Conservation (phyloP, 2,113 vertebrate species). For the Python bivittatus region DNA sequence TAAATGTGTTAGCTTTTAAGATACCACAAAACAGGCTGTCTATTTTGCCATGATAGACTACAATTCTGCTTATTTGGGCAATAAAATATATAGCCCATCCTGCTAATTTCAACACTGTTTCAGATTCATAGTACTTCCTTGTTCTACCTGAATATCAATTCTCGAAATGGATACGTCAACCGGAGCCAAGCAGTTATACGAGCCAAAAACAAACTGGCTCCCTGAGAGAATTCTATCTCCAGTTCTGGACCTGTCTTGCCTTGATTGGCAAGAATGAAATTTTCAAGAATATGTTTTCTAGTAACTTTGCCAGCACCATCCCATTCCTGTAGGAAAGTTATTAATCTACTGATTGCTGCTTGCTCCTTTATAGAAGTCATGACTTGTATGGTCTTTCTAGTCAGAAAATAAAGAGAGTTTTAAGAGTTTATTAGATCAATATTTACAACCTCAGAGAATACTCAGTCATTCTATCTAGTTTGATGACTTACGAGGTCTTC, state of each 20-base stretch:
- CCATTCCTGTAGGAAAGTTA: slow-evolving; percentile 81
- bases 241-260: slow-evolving; percentile 81
- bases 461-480: too few relatives aligned
- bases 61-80: neutral
- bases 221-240: slow-evolving; percentile 83
- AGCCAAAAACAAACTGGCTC: slow-evolving; percentile 83
- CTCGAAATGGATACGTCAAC: slow-evolving; percentile 78
- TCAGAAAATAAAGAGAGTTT: slow-evolving; percentile 25
- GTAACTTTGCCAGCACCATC: slow-evolving; percentile 70
- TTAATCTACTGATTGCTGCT: slow-evolving; percentile 72
- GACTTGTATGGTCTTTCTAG: slow-evolving; percentile 22
- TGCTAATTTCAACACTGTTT: neutral
- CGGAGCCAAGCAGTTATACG: slow-evolving; percentile 81
- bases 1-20: neutral
- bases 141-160: neutral
- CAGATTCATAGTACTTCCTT: neutral
- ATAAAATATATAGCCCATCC: neutral
- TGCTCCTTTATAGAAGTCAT: slow-evolving; percentile 76
- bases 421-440: neutral
- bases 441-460: neutral
- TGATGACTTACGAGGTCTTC: neutral
- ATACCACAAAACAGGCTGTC: neutral
- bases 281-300: slow-evolving; percentile 70
- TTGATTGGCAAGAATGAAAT: slow-evolving; percentile 74
- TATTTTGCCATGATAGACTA: neutral